phyloP scores from a whole-genome alignment of 2,797 vertebrate genomes.

The Psittacula echo region DNA sequence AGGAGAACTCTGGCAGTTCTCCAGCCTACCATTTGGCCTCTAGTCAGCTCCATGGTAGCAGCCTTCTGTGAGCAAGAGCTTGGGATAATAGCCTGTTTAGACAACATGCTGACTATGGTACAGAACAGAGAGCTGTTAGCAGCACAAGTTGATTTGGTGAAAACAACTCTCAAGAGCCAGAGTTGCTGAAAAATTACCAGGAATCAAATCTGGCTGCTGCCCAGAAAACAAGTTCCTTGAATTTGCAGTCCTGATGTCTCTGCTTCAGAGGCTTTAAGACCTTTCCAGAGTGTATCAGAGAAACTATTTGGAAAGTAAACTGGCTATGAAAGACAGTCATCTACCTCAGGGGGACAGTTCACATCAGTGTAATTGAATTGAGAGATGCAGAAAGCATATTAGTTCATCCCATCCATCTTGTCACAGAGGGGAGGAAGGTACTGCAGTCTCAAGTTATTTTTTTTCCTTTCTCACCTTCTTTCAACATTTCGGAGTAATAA shows the following conservation, averaged over 20 bases:
- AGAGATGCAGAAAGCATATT: background rate
- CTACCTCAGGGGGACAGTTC: background rate
- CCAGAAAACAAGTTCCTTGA: constrained; percentile 13
- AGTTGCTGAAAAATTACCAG: constrained; percentile 45
- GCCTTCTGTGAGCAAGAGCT: constrained; percentile 17
- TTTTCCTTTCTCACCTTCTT: background rate
- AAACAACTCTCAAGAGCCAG: constrained; percentile 47
- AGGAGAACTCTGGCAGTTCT: constrained; percentile 65
- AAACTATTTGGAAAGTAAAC: background rate
- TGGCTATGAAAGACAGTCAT: background rate
- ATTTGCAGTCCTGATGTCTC: background rate
- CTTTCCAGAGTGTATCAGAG: background rate
- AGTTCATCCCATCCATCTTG: background rate
- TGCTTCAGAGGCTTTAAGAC: background rate
- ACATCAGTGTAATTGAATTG: background rate
- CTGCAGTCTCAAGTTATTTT: background rate
- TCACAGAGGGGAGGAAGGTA: background rate
- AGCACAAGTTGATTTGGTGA: constrained; percentile 49
- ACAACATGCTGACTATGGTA: constrained; percentile 64
- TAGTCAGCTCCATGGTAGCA: constrained; percentile 68
- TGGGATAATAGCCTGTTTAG: constrained; percentile 63
- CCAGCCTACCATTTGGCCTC: constrained; percentile 70
- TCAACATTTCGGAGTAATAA: background rate
- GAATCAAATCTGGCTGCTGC: constrained; percentile 26
- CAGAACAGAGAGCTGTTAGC: constrained; percentile 49